Evolutionary conservation across 2,888 invertebrate species (phyloP).

Genomic region (Harmothoe impar): DNA sequence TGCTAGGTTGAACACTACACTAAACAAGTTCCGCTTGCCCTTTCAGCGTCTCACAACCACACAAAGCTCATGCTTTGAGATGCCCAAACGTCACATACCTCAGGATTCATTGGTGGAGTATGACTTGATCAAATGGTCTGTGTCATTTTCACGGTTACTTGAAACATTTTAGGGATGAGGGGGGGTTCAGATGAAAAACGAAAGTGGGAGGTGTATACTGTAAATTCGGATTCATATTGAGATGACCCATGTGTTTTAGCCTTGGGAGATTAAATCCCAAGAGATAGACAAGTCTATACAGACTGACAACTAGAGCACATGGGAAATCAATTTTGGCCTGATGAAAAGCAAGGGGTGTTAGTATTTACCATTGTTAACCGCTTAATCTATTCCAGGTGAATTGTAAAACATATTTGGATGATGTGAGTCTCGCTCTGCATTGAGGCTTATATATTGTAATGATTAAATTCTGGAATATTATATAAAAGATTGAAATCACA

Average conservation of each 20-base stretch:
- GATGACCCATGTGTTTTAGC: not conserved
- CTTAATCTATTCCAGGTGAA: not conserved
- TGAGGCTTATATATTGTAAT: too few species aligned
- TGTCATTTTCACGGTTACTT: slow-evolving; percentile 47
- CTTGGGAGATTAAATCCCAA: too few species aligned
- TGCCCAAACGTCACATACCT: slow-evolving; percentile 12
- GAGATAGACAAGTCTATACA: too few species aligned
- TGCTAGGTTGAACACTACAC: slow-evolving; percentile 43
- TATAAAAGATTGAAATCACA: too few species aligned
- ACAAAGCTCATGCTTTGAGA: slow-evolving; percentile 36
- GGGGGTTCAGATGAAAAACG: not conserved
- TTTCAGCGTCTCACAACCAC: slow-evolving; percentile 44
- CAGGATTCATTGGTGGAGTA: slow-evolving; percentile 51
- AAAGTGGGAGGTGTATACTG: not conserved
- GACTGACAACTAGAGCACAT: too few species aligned
- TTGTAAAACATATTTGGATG: not conserved
- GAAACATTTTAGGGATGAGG: not conserved
- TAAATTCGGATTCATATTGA: not conserved
- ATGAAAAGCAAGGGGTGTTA: too few species aligned
- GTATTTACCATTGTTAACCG: too few species aligned
- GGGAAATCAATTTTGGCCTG: too few species aligned
- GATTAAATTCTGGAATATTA: too few species aligned
- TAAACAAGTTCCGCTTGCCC: slow-evolving; percentile 62
- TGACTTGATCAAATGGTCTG: slow-evolving; percentile 63
- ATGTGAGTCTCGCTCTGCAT: not conserved